Percentiles rank a stretch among this genome's conserved stretches.
Conservation (phyloP, 2,797 vertebrate species). For the Lycodopsis pacificus region DNA sequence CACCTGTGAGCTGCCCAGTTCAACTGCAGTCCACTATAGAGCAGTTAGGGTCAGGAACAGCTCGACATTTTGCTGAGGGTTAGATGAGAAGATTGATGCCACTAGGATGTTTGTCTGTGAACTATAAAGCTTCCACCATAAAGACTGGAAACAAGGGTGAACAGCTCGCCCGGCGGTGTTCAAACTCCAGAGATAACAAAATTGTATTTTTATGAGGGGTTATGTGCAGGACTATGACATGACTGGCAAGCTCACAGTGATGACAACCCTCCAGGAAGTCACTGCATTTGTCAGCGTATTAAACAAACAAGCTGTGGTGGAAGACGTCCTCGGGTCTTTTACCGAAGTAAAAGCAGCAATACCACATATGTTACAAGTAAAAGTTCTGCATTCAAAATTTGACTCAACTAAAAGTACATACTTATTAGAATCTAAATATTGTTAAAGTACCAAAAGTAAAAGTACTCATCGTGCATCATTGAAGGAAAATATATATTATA, state of each 20-base stretch:
- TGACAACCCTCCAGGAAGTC: not conserved
- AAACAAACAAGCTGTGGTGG: conserved; percentile 1
- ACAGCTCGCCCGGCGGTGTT: not conserved
- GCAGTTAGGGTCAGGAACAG: too few relatives aligned
- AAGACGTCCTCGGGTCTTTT: not conserved
- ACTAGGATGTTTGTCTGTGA: not conserved
- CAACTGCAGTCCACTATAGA: not conserved
- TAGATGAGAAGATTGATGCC: not conserved
- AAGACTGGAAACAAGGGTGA: not conserved
- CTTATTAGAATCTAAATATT: not conserved
- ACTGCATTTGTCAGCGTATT: not conserved
- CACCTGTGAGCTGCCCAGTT: not conserved
- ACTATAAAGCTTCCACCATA: not conserved
- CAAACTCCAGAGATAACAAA: not conserved
- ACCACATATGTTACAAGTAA: not conserved
- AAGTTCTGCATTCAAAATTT: not conserved
- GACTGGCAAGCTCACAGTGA: conserved; percentile 3
- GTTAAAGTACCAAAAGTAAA: not conserved
- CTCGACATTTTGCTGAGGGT: not conserved
- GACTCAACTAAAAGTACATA: not conserved
- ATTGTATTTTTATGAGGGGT: not conserved
- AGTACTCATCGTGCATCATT: not conserved
- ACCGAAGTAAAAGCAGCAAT: not conserved
- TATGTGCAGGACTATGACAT: not conserved
- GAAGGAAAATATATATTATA: too few relatives aligned